Evolutionary conservation across 2,888 invertebrate genomes (phyloP).

Genomic region (Callosobruchus maculatus): DNA sequence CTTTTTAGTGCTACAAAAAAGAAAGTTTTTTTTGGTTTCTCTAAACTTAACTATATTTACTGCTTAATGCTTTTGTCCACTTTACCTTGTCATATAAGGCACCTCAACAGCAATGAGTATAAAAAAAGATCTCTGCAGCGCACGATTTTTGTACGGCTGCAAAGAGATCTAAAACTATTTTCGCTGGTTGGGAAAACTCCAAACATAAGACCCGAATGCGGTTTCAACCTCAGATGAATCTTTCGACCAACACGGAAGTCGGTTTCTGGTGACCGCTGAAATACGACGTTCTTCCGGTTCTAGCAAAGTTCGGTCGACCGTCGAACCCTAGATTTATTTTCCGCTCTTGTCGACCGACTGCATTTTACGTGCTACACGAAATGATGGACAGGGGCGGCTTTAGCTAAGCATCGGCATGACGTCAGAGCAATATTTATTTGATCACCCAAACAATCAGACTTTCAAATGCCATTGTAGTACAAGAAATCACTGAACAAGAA

Average conservation of each 20-base stretch:
- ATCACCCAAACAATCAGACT: too few relatives aligned
- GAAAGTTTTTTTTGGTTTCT: too few relatives aligned
- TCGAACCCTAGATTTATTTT: not conserved
- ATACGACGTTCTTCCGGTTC: not conserved
- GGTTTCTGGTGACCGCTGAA: not conserved
- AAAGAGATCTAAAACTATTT: not conserved
- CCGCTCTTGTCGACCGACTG: not conserved
- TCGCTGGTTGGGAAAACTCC: not conserved
- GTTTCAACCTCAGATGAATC: not conserved
- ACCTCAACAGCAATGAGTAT: too few relatives aligned
- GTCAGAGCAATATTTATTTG: too few relatives aligned
- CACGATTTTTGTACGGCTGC: too few relatives aligned
- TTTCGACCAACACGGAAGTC: not conserved
- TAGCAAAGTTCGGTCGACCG: not conserved
- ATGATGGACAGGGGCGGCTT: not conserved
- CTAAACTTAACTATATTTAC: too few relatives aligned
- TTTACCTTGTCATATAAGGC: too few relatives aligned
- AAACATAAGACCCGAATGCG: not conserved
- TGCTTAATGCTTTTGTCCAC: too few relatives aligned
- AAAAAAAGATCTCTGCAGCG: too few relatives aligned
- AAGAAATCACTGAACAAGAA: too few relatives aligned
- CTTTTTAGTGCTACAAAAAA: too few relatives aligned
- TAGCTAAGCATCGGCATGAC: not conserved
- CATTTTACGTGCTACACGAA: not conserved
- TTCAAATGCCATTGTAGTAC: too few relatives aligned